These are phyloP conservation scores for Eilema caniola DNA, from an alignment of 2,888 invertebrate species.

Conservation along the genomic window DNA sequence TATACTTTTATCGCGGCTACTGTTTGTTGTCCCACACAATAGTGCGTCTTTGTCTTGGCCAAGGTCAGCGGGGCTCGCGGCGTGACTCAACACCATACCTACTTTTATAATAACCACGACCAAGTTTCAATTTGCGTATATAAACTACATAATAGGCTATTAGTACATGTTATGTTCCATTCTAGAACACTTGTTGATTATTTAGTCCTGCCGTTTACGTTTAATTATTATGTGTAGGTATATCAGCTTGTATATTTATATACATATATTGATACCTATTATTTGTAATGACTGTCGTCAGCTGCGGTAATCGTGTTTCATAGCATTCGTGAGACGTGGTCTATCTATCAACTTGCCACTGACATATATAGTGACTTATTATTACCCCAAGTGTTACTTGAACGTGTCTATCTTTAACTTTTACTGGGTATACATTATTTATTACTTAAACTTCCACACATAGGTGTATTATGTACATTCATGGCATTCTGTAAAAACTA, in stretches of 20 bases:
- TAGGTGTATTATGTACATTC: neutral
- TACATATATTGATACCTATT: neutral
- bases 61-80: slow-evolving; percentile 64
- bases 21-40: slow-evolving; percentile 70
- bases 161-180: slow-evolving; percentile 22
- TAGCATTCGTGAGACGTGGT: neutral
- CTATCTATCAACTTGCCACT: neutral
- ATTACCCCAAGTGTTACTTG: neutral
- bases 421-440: neutral
- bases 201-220: slow-evolving; percentile 6
- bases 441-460: no score
- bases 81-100: slow-evolving; percentile 56
- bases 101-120: slow-evolving; percentile 40
- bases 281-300: neutral
- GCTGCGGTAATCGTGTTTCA: slow-evolving; percentile 13
- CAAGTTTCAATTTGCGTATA: slow-evolving; percentile 37
- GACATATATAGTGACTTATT: neutral
- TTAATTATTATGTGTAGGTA: slow-evolving; percentile 5
- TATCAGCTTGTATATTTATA: slow-evolving; percentile 1
- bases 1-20: slow-evolving; percentile 75
- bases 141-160: slow-evolving; percentile 32
- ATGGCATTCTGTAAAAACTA: neutral
- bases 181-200: slow-evolving; percentile 17
- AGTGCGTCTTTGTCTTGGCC: slow-evolving; percentile 79
- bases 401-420: neutral